phyloP scores from a whole-genome alignment of 2,797 vertebrate species.

The Rhinella marina region DNA sequence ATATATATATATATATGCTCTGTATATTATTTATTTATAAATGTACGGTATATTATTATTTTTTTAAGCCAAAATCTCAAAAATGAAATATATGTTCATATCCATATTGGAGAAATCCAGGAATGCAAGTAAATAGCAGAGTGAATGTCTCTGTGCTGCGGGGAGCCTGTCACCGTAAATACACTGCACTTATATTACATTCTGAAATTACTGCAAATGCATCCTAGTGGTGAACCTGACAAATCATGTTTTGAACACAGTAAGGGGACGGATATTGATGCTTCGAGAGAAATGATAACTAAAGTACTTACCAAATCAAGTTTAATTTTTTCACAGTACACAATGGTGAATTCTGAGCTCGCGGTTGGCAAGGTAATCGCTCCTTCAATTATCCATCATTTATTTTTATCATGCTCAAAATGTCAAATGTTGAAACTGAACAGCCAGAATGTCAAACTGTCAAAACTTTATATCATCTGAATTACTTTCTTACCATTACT shows the following conservation, averaged over 20 bases:
- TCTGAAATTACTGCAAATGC: conserved; percentile 26
- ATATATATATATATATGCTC: too few species aligned
- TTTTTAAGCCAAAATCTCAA: too few species aligned
- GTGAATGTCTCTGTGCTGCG: neutral
- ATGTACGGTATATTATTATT: too few species aligned
- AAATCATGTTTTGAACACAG: conserved; percentile 52
- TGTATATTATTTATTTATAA: too few species aligned
- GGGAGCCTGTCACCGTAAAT: conserved; percentile 26
- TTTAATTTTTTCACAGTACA: conserved; percentile 56
- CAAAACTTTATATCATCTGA: conserved; percentile 60
- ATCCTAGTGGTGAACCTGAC: conserved; percentile 33
- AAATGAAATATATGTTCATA: neutral
- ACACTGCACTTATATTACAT: conserved; percentile 13
- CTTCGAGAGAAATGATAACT: conserved; percentile 67
- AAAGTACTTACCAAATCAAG: conserved; percentile 58
- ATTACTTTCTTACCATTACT: conserved; percentile 53
- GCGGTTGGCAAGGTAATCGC: conserved; percentile 60
- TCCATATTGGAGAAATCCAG: neutral
- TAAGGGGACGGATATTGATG: conserved; percentile 59
- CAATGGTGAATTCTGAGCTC: conserved; percentile 54
- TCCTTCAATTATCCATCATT: conserved; percentile 58
- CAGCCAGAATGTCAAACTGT: conserved; percentile 55
- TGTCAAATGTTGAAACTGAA: conserved; percentile 60
- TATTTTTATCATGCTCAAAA: conserved; percentile 62
- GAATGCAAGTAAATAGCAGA: neutral